Percentiles rank a stretch among this genome's conserved stretches.
phyloP scores from a whole-genome alignment of 2,888 invertebrate species.

The Luperina testacea region DNA sequence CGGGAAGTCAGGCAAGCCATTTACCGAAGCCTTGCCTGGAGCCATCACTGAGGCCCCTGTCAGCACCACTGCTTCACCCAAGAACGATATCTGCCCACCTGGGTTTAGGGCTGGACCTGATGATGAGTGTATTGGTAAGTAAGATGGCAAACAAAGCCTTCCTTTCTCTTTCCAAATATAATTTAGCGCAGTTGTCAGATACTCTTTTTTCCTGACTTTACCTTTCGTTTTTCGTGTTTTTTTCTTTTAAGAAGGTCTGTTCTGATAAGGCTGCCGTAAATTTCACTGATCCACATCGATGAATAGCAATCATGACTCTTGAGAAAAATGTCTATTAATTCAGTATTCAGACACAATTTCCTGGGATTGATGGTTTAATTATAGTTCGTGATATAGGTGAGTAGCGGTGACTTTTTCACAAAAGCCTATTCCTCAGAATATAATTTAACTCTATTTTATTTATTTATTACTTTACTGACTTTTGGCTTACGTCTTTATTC shows the following conservation, averaged over 20 bases:
- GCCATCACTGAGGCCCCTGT: constrained; percentile 69
- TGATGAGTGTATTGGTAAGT: constrained; percentile 88
- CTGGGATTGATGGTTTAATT: not conserved
- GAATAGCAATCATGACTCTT: not conserved
- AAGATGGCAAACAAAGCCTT: not conserved
- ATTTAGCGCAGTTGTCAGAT: not conserved
- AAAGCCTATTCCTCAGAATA: not conserved
- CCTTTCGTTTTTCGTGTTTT: not conserved
- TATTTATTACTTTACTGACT: not conserved
- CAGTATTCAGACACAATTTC: not conserved
- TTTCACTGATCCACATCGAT: not conserved
- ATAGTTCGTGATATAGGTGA: not conserved
- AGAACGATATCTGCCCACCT: constrained; percentile 88
- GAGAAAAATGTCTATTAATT: not conserved
- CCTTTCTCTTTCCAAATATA: not conserved
- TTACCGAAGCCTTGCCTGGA: constrained; percentile 74
- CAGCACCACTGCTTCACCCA: constrained; percentile 63
- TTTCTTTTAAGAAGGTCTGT: not conserved
- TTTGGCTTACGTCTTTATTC: not conserved
- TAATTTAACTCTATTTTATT: not conserved
- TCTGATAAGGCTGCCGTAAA: not conserved
- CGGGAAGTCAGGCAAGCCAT: constrained; percentile 85
- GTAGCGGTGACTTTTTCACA: not conserved
- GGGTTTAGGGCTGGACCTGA: constrained; percentile 89
- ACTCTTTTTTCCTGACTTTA: not conserved